Evolutionary conservation across 2,113 vertebrate species (phyloP), one percentile per base, ranked within the genome.

Genomic region (Tylochromis polylepis): DNA sequence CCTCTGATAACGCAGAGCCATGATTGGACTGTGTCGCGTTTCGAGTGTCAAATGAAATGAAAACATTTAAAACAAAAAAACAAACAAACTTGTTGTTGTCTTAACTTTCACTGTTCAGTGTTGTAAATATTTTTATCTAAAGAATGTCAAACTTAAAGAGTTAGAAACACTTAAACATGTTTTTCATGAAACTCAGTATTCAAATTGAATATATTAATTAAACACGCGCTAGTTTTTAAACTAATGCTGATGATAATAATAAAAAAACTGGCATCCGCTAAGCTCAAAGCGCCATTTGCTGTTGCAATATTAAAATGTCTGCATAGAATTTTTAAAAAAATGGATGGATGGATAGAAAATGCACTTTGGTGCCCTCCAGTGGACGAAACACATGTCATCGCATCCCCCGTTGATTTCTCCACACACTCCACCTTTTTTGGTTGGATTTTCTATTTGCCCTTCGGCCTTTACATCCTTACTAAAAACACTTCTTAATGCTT

Each of bases 131-230:
- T 75, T 75, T 29, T 49, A 75, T 75, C 8, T 27, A 29, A 72
- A 72, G 38, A 16, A 72, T 15, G 27, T 46, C 70, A 29, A 5
- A 29, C 70, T 75, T 24, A 49, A 75, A 29, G 70, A 27, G 10
- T 29, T 1, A 18, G 38, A 7, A 11, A 8, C 24, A 49, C 8
- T 46, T 27, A 18, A 46, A 5, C 24, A 9, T 12, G 24, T 49
- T 75, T 49, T 36, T 38, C 36, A 65, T 65, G 60, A 38, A 65
- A n/a, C 60, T 65, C 59, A n/a, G 36, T 36, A 36, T 62, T 62
- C 31, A 62, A n/a, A n/a, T n/a, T n/a, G n/a, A n/a, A n/a, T n/a
- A n/a, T n/a, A n/a, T n/a, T n/a, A n/a, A n/a, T 36, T 36, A 65
- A 65, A 20, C 70, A 1, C 1, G 0, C 0, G 1, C 20, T 20